Evolutionary conservation across 2,888 invertebrate genomes (phyloP).

Genomic region (Hydraecia micacea): DNA sequence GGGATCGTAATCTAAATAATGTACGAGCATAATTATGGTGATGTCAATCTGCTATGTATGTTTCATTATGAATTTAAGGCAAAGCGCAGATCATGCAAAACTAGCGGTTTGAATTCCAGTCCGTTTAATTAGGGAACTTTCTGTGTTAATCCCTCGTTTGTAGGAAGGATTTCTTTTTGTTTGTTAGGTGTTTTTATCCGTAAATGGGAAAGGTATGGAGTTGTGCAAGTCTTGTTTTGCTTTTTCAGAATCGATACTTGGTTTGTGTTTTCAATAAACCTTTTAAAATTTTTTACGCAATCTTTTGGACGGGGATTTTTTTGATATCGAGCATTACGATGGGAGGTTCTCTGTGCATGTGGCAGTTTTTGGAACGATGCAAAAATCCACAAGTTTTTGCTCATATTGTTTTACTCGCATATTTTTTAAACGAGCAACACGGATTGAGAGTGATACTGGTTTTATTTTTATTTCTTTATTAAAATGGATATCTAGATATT

Average conservation of each 20-base stretch:
- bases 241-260: not conserved
- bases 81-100: conserved; percentile 49
- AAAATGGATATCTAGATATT: not conserved
- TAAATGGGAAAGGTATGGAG: conserved; percentile 8
- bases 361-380: not conserved
- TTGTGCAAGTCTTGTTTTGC: not conserved
- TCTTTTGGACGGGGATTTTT: not conserved
- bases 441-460: not conserved
- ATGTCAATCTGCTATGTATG: conserved; percentile 49
- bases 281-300: not conserved
- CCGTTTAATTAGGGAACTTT: conserved; percentile 47
- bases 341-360: not conserved
- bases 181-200: not conserved
- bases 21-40: conserved; percentile 50
- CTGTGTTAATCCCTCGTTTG: conserved; percentile 29
- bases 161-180: conserved; percentile 15
- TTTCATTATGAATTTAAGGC: conserved; percentile 50
- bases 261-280: not conserved
- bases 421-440: not conserved
- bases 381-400: not conserved
- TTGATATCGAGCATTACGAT: not conserved
- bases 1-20: conserved; percentile 58
- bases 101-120: conserved; percentile 32
- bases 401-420: not conserved
- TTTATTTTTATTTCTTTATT: not conserved